Conservation (phyloP, 2,113 vertebrate genomes). For the Xiphophorus maculatus region DNA sequence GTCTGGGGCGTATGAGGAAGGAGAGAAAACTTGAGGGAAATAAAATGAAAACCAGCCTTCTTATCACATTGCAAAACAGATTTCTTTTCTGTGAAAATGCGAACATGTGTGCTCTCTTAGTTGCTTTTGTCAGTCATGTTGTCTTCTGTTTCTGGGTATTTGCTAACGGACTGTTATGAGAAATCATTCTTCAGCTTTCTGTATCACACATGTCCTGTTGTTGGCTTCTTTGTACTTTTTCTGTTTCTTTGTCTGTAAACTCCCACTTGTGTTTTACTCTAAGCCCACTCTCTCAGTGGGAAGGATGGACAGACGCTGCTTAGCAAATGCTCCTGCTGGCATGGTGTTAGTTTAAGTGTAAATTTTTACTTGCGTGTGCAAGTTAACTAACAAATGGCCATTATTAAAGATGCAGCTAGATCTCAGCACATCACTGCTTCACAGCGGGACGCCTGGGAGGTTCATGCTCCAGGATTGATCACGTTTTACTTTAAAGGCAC, state of each 20-base stretch:
- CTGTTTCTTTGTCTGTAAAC: constrained; percentile 49
- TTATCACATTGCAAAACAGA: neutral
- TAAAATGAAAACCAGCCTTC: neutral
- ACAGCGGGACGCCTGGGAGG: constrained; percentile 14
- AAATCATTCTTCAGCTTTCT: constrained; percentile 31
- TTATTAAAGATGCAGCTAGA: constrained; percentile 36
- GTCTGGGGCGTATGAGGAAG: too few relatives aligned
- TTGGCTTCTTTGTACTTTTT: constrained; percentile 38
- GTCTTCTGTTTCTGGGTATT: constrained; percentile 8
- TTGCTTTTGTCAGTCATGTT: constrained; percentile 5
- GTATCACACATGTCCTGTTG: constrained; percentile 40
- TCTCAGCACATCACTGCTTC: constrained; percentile 33
- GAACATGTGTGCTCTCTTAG: constrained; percentile 1
- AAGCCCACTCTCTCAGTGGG: constrained; percentile 69
- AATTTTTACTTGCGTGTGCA: constrained; percentile 40
- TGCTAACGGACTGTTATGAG: constrained; percentile 14
- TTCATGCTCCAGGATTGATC: constrained; percentile 6
- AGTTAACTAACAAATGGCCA: constrained; percentile 54
- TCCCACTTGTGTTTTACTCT: constrained; percentile 63
- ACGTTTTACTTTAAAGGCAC: constrained; percentile 5
- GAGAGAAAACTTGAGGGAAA: neutral
- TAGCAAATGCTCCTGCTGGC: constrained; percentile 64
- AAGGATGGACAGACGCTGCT: constrained; percentile 52
- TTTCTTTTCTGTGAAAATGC: neutral
- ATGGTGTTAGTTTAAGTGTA: constrained; percentile 58